Base-by-base conservation (phyloP, 2,113 vertebrate species). In the Pycnonotus jocosus region DNA sequence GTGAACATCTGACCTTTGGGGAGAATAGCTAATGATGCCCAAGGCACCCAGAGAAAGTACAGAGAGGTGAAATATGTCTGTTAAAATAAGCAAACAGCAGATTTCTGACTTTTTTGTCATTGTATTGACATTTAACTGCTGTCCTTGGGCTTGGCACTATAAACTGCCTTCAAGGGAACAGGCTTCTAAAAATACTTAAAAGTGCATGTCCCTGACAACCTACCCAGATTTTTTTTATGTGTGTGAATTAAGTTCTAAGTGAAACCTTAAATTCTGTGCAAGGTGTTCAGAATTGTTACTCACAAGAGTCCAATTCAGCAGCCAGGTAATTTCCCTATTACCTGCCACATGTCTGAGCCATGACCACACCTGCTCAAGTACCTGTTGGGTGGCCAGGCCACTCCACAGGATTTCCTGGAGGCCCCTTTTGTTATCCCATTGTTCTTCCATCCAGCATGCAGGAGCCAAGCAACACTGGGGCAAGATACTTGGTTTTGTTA, bases 301-400 rank as follows among this genome's bases (percentile, higher is more conserved):
- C 30, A 0, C 2, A 40, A 37, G 54, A 37, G 25, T 25, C 15
- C 38, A 19, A 6, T 2, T 35, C n/a, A 33, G 8, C 2, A 7
- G 44, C 6, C 14, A 6, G 16, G 14, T 48, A 31, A 17, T 4
- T 27, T 24, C 74, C 30, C 24, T 35, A 2, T 4, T 2, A 28
- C 45, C 76, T 3, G 31, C 44, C 5, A 33, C 45, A 9, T 0
- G 8, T 24, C 51, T 5, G 17, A 31, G 31, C 47, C 1, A 17
- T 6, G 20, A 27, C 15, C 18, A 16, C 54, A 19, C 7, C 56
- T 21, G 35, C 72, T 8, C 15, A 2, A 31, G 45, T 3, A 10
- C 30, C 37, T 19, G n/a, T 38, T 4, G 28, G 17, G n/a, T 10
- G 28, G 10, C 24, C 60, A 9, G 31, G 72, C 24, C 37, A 16